phyloP scores from a whole-genome alignment of 2,797 vertebrate species.

The Amniataba percoides region DNA sequence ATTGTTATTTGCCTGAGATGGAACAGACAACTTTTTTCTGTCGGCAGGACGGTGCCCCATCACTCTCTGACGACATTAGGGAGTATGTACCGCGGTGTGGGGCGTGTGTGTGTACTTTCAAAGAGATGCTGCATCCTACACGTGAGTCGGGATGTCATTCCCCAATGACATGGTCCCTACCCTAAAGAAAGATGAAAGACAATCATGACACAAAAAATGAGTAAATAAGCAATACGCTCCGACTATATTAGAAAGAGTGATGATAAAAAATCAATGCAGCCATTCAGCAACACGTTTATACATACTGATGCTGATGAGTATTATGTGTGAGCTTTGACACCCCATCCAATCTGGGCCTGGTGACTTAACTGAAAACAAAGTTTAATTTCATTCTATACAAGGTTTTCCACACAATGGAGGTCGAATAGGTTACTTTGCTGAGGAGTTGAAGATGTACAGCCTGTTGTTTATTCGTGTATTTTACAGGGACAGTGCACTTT shows the following conservation, averaged over 20 bases:
- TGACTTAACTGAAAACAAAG: too few species aligned
- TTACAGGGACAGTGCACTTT: too few species aligned
- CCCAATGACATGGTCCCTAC: conserved; percentile 54
- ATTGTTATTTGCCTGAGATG: conserved; percentile 86
- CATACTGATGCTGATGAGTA: too few species aligned
- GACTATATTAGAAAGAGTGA: not conserved
- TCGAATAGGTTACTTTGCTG: conserved; percentile 4
- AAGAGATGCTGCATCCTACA: conserved; percentile 67
- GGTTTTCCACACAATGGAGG: too few species aligned
- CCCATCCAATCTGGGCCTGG: not conserved
- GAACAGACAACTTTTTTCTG: conserved; percentile 82
- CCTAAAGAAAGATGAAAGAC: conserved; percentile 14
- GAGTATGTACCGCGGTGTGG: conserved; percentile 45
- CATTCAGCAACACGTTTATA: too few species aligned
- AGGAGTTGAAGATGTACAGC: not conserved
- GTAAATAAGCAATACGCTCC: not conserved
- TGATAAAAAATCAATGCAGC: not conserved
- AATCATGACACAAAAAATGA: not conserved
- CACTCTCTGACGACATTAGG: conserved; percentile 81
- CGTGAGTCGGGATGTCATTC: conserved; percentile 67
- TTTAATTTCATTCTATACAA: too few species aligned
- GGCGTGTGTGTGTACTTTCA: conserved; percentile 52
- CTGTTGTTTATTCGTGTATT: not conserved
- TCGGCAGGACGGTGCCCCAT: conserved; percentile 78
- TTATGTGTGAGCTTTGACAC: too few species aligned